Evolutionary conservation across 2,797 vertebrate species (phyloP), one percentile per base, ranked within the genome.

Genomic region (Neoniphon sammara): DNA sequence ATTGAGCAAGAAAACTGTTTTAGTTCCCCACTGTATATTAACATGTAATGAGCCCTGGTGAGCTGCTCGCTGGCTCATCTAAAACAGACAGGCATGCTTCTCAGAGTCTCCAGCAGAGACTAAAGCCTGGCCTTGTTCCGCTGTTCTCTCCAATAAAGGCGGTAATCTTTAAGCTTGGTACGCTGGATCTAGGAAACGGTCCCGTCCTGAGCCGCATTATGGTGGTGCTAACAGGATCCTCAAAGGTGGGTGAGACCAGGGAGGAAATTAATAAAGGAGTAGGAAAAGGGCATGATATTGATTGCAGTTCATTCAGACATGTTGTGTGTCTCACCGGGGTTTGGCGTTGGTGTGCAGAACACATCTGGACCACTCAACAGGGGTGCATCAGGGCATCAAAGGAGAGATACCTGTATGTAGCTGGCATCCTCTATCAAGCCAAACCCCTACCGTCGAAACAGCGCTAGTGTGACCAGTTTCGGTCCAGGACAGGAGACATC

Each of bases 201-300:
- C 86, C 87, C 91, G 88, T 84, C 72, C 88, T 87, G 83, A 91
- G 89, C 89, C 75, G 88, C 92, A 93, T 92, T 91, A 93, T 76
- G 74, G n/a, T 77, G 83, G 76, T 75, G 72, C 86, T 91, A 91
- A 93, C 89, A 89, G 91, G 88, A 92, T 89, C 62, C 73, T 75
- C 79, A 84, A 83, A 80, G 82, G 78, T 83, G 77, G 75, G 88
- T 84, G 87, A 86, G 84, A 86, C 66, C 73, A 66, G 36, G 49
- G 70, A 75, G 82, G 85, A 56, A 81, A 85, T 87, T 85, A 86
- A 91, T 82, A 87, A 79, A 82, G 70, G 73, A 82, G 53, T 53
- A 34, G 23, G 8, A 47, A 73, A 70, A 68, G 73, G 62, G 46
- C 42, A 58, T 59, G 50, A 42, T 88, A 86, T 91, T 86, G 86